These are phyloP conservation scores for Calosoma granatense DNA, from an alignment of 1,140 invertebrate genomes.

Conservation along the genomic window DNA sequence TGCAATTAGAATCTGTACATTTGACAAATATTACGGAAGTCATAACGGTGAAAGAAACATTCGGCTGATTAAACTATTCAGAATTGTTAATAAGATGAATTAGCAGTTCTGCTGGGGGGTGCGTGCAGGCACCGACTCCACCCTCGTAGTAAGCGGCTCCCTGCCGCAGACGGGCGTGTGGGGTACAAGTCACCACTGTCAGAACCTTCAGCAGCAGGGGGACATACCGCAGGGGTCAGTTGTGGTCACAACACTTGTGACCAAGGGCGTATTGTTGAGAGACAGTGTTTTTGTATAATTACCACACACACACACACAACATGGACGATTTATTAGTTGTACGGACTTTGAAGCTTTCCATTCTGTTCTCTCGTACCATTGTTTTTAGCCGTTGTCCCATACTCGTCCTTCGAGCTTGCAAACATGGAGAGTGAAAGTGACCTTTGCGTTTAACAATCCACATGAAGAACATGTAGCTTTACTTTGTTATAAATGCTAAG, in stretches of 20 bases:
- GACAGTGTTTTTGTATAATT: not conserved
- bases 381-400: not conserved
- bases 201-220: not conserved
- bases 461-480: not conserved
- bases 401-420: not conserved
- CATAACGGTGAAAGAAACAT: not conserved
- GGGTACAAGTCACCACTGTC: not conserved
- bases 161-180: not conserved
- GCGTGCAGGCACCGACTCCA: not conserved
- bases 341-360: not conserved
- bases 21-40: no score
- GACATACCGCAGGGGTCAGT: not conserved
- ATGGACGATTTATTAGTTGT: slow-evolving; percentile 1
- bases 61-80: not conserved
- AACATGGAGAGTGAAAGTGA: not conserved
- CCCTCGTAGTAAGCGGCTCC: not conserved
- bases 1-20: no score
- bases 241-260: not conserved
- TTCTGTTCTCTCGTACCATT: not conserved
- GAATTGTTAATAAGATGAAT: not conserved
- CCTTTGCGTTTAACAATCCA: not conserved
- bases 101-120: not conserved
- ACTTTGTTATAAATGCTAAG: no score
- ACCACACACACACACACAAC: not conserved
- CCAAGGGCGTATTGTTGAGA: not conserved